Evolutionary conservation across 2,113 vertebrate species (phyloP), one percentile per base, ranked within the genome.

Genomic region (Percina caprodes): DNA sequence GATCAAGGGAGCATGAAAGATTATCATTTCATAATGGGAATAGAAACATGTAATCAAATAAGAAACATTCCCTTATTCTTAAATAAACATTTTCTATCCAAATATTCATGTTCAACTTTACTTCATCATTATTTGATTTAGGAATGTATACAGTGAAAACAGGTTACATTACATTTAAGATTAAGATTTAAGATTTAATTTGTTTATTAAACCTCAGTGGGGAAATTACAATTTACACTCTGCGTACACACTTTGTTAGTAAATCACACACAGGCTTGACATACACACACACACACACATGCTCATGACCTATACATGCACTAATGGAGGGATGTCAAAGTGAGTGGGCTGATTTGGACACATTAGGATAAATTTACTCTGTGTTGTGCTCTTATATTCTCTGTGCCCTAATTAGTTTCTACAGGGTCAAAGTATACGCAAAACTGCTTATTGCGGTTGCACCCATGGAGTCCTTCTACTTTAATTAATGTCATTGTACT

Each of bases 401-500:
- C 16, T n/a, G 26, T 18, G 0, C 61, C 0, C 33, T 69, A 21
- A 55, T 67, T 6, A 42, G 52, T 21, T 60, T 61, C 24, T 23
- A n/a, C 42, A 49, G 10, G 21, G 30, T 11, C 4, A 68, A n/a
- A 45, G 18, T 42, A 42, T 15, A 13, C 23, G 45, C 5, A 48
- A 58, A 60, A 78, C 65, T 77, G 42, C 39, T 52, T 23, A 35
- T 26, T 80, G 55, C 59, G 30, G 24, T 5, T 77, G 14, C 46
- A 51, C 21, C 59, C 48, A 11, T 55, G 13, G 52, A 78, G 18
- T 16, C 15, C 33, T 69, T 69, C 33, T 70, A 4, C 35, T 80
- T 56, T 60, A 59, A 74, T 69, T 51, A 58, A 74, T 74, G 33
- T 83, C 59, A 90, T 86, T 79, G 68, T 84, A 1, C 30, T 68